phyloP scores from a whole-genome alignment of 2,113 vertebrate species.

The Eulacestoma nigropectus region DNA sequence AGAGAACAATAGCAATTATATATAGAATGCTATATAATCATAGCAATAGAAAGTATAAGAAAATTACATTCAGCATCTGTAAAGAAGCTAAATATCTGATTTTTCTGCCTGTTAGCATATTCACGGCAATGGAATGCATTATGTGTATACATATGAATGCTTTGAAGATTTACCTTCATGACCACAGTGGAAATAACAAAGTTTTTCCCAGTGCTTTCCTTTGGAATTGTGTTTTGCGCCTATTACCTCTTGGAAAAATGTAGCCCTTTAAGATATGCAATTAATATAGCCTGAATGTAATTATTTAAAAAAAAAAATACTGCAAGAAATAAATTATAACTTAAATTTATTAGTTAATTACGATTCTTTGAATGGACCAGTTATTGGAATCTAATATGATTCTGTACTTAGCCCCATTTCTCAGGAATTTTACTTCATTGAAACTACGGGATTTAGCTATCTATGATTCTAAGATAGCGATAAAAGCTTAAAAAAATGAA shows the following conservation, averaged over 20 bases:
- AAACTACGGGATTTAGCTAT: neutral
- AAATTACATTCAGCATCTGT: neutral
- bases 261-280: neutral
- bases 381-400: neutral
- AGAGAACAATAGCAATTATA: neutral
- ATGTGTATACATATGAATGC: neutral
- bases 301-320: neutral
- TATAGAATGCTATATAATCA: neutral
- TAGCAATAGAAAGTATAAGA: neutral
- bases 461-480: neutral
- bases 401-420: neutral
- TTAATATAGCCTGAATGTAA: neutral
- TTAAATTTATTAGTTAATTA: neutral
- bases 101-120: neutral
- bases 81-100: neutral
- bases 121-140: neutral
- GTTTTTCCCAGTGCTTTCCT: neutral
- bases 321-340: neutral
- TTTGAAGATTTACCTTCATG: neutral
- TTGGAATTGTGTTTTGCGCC: accelerated
- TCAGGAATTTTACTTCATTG: neutral
- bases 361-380: neutral
- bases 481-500: neutral
- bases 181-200: neutral
- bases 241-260: neutral